Evolutionary conservation across 2,888 invertebrate species (phyloP).

Genomic region (Catocala nupta): DNA sequence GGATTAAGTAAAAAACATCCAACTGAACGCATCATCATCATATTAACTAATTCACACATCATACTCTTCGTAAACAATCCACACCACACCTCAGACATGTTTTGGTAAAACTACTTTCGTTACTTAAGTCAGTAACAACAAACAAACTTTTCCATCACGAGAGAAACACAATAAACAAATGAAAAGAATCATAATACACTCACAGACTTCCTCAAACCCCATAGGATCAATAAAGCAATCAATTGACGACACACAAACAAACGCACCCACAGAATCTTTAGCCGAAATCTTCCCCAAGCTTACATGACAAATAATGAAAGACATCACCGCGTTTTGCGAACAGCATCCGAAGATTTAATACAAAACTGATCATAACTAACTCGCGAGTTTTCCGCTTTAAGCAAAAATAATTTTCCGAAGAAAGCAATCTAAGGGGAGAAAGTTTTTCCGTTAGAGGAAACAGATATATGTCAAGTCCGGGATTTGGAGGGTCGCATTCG

Average conservation of each 20-base stretch:
- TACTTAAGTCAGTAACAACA: too few relatives aligned
- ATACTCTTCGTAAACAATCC: too few relatives aligned
- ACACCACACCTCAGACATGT: too few relatives aligned
- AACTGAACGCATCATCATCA: too few relatives aligned
- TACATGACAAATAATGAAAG: not conserved
- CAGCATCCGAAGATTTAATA: constrained; percentile 5
- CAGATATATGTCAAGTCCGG: constrained; percentile 41
- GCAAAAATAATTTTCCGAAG: constrained; percentile 39
- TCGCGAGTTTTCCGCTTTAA: constrained; percentile 13
- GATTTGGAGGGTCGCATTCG: constrained; percentile 38
- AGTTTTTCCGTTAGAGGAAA: constrained; percentile 45
- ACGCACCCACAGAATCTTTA: not conserved
- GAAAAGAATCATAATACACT: not conserved
- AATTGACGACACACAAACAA: not conserved
- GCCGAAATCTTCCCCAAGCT: not conserved
- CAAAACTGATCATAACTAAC: constrained; percentile 11
- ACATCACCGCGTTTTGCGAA: not conserved
- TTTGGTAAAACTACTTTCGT: too few relatives aligned
- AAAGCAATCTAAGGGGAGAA: constrained; percentile 40
- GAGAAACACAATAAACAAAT: too few relatives aligned
- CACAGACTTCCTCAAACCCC: not conserved
- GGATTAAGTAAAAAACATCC: too few relatives aligned
- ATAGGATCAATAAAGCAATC: not conserved
- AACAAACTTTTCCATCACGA: too few relatives aligned
- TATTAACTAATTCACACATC: too few relatives aligned